Conservation (phyloP, 2,113 vertebrate genomes). For the Macquaria australasica region DNA sequence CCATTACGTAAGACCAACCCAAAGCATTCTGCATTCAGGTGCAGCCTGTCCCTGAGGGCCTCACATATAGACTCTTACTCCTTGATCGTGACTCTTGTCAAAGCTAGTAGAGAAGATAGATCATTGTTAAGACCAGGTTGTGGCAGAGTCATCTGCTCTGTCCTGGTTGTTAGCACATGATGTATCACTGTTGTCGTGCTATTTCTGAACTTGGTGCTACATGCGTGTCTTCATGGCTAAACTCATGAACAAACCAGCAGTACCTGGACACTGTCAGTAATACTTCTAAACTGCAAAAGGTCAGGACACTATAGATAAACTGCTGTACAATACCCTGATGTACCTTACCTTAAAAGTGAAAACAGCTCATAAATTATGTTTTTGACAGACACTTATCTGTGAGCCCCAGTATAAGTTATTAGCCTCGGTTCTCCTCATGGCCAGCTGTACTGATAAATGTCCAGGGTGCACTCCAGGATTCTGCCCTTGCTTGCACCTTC, state of each 20-base stretch:
- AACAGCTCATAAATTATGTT: not conserved
- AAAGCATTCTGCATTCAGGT: not conserved
- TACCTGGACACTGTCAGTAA: not conserved
- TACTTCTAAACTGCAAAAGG: not conserved
- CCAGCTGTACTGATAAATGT: conserved; percentile 22
- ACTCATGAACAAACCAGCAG: conserved; percentile 25
- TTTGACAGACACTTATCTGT: not conserved
- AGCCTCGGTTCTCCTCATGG: not conserved
- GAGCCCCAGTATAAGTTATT: not conserved
- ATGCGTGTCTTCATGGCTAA: conserved; percentile 19
- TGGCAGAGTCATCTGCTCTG: conserved; percentile 46
- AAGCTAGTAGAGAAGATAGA: conserved; percentile 40
- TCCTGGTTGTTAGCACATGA: conserved; percentile 54
- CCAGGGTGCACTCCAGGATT: not conserved
- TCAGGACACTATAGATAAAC: not conserved
- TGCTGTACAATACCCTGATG: not conserved
- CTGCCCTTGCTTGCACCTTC: conserved; percentile 21
- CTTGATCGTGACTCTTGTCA: conserved; percentile 58
- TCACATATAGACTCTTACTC: conserved; percentile 30
- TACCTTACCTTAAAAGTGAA: not conserved
- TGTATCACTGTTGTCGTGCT: conserved; percentile 44
- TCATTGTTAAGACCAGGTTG: conserved; percentile 49
- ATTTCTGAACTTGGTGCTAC: conserved; percentile 3
- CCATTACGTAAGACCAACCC: conserved; percentile 12
- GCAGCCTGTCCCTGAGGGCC: conserved; percentile 17